phyloP scores from a whole-genome alignment of 2,113 vertebrate species.

The Epinephelus fuscoguttatus region DNA sequence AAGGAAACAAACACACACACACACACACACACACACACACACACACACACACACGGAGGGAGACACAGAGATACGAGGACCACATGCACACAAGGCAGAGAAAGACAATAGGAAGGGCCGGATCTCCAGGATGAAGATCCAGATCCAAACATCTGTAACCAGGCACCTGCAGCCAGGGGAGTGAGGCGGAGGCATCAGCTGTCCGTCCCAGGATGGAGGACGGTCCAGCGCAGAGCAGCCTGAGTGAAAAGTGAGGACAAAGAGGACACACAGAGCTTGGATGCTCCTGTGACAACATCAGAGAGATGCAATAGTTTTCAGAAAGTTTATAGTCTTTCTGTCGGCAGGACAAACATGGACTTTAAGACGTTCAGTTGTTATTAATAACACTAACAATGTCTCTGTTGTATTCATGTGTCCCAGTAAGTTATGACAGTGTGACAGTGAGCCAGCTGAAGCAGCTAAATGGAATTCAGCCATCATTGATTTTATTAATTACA shows the following conservation, averaged over 20 bases:
- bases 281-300: too few species aligned
- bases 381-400: not conserved
- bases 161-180: not conserved
- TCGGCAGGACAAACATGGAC: too few species aligned
- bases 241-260: too few species aligned
- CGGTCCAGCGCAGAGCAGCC: too few species aligned
- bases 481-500: not conserved
- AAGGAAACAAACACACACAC: too few species aligned
- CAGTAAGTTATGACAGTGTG: not conserved
- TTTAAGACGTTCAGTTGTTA: not conserved
- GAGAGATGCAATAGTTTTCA: too few species aligned
- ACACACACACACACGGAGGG: not conserved
- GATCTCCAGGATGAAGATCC: not conserved
- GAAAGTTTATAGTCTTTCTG: too few species aligned
- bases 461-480: conserved; percentile 1
- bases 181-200: not conserved
- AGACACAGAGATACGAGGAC: not conserved
- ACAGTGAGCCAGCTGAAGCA: not conserved
- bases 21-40: too few species aligned
- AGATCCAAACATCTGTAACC: conserved; percentile 3
- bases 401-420: not conserved
- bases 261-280: too few species aligned
- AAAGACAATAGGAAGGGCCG: not conserved
- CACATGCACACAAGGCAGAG: not conserved
- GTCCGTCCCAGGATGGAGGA: too few species aligned